phyloP scores from a whole-genome alignment of 2,113 vertebrate species.

The Periophthalmodon schlosseri region DNA sequence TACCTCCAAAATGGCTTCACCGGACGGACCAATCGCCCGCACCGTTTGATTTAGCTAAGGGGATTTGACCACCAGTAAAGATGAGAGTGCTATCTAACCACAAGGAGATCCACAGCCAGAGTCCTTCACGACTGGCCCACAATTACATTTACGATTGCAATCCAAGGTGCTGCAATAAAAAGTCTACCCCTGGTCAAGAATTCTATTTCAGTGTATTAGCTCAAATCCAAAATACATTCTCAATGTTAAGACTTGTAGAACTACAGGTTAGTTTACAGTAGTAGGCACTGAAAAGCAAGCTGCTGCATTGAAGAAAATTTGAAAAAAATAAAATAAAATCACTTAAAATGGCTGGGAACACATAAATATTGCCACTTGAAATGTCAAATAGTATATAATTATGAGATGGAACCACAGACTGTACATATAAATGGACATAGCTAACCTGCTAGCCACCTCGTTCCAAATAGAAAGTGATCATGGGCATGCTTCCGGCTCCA shows the following conservation, averaged over 20 bases:
- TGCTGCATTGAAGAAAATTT: no score
- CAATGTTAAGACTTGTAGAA: neutral
- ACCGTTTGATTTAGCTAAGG: constrained; percentile 78
- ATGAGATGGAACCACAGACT: no score
- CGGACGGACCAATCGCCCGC: constrained; percentile 71
- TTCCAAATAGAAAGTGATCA: no score
- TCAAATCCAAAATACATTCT: constrained; percentile 20
- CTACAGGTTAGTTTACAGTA: constrained; percentile 16
- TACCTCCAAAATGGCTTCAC: constrained; percentile 76
- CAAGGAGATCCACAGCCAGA: constrained; percentile 39
- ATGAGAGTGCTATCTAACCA: constrained; percentile 43
- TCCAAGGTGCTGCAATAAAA: constrained; percentile 38
- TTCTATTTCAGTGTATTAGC: constrained; percentile 10
- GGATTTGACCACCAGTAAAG: constrained; percentile 73
- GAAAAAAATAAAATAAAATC: neutral
- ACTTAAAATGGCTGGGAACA: no score
- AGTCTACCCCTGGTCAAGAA: constrained; percentile 8
- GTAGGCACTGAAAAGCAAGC: neutral
- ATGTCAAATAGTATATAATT: no score
- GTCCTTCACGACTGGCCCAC: constrained; percentile 45
- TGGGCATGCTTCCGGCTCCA: no score
- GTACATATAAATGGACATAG: no score
- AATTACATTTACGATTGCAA: constrained; percentile 51
- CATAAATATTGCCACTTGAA: no score
- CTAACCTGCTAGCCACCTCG: no score